Base-by-base conservation (phyloP, 2,113 vertebrate genomes). In the Bubo scandiacus region DNA sequence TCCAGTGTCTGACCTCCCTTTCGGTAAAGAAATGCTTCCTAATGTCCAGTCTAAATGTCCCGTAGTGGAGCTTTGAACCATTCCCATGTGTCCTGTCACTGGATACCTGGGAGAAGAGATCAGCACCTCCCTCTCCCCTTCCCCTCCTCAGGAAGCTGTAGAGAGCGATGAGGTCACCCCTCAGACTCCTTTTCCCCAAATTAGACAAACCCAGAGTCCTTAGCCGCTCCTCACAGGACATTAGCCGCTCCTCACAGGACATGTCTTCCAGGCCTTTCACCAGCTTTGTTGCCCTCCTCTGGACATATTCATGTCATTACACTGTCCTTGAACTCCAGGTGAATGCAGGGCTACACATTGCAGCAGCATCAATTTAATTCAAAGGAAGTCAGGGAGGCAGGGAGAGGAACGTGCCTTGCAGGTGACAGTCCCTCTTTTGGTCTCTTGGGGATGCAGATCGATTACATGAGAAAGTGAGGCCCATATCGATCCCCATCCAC, bases 201-300 rank as follows among this genome's bases (percentile, higher is more conserved):
- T 15, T 6, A 30, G 8, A 47, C 25, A 70, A 45, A 3, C 16
- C 29, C 10, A 23, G 1, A 10, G 9, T 10, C 10, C 19, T n/a
- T 17, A 66, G 40, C 29, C 0, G 2, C 9, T 58, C 38, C 36
- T 40, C 12, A 32, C 0, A 38, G 42, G 30, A 47, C 19, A 30
- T n/a, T 17, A 66, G 40, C 32, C 0, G 2, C 9, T 58, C 38
- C 36, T 40, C 12, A 32, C 0, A 38, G 42, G 30, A 42, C 16
- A 30, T 23, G 25, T 1, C 10, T 82, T 36, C 12, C 38, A 40
- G 6, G 10, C 36, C 20, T 43, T 11, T 32, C 43, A 25, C 2
- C 22, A 45, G 9, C 43, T 86, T 59, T 43, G 5, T 22, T 65
- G 49, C 5, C 11, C 15, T 65, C 7, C 55, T 57, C 62, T 67